phyloP scores from a whole-genome alignment of 2,888 invertebrate genomes.

The Chouioia cunea region DNA sequence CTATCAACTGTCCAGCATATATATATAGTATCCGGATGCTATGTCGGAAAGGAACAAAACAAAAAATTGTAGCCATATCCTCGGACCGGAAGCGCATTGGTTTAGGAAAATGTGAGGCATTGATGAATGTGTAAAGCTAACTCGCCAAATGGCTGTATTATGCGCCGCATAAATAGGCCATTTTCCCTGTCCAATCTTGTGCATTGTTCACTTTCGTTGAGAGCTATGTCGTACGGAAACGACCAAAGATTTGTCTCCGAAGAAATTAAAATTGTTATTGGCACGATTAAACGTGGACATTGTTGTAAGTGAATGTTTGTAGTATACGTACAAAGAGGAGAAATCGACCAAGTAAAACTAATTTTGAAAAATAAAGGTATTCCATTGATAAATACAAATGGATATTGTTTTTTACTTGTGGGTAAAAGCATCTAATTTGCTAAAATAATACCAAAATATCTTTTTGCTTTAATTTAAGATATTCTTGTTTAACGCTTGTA shows the following conservation, averaged over 20 bases:
- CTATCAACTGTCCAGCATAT: slow-evolving; percentile 42
- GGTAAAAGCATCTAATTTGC: no score
- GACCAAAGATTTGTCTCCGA: background rate
- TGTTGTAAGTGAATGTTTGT: no score
- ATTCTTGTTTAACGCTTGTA: no score
- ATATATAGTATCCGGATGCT: background rate
- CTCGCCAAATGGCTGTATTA: slow-evolving; percentile 63
- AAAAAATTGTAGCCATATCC: slow-evolving; percentile 63
- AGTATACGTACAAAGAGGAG: no score
- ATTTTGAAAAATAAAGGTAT: no score
- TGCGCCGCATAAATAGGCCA: slow-evolving; percentile 67
- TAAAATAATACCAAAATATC: no score
- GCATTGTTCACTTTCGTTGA: background rate
- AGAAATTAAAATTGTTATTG: slow-evolving; percentile 20
- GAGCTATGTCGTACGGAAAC: no score
- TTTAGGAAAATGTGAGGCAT: slow-evolving; percentile 38
- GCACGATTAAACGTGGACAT: slow-evolving; percentile 32
- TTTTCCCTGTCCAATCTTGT: slow-evolving; percentile 50
- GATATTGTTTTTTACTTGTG: no score
- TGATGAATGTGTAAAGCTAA: slow-evolving; percentile 31
- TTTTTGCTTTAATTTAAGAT: no score
- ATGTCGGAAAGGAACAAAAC: slow-evolving; percentile 41
- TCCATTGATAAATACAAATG: no score
- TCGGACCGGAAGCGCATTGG: slow-evolving; percentile 33
- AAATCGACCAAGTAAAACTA: no score